Evolutionary conservation across 1,140 invertebrate genomes (phyloP).

Genomic region (Drosophila seguyi): DNA sequence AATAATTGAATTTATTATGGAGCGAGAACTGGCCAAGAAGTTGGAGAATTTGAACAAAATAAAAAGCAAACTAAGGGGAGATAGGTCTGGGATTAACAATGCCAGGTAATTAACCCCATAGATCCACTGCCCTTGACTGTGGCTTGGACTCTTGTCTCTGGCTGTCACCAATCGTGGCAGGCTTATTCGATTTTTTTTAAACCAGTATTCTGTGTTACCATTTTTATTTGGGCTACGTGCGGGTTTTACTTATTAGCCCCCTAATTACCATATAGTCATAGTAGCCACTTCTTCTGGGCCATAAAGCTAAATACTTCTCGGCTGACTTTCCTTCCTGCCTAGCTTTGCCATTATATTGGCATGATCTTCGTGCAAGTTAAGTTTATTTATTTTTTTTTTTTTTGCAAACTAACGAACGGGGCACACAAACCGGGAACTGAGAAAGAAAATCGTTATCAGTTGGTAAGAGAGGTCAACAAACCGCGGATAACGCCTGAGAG

Average conservation of each 20-base stretch:
- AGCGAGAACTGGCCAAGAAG: conserved; percentile 29
- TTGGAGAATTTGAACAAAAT: conserved; percentile 21
- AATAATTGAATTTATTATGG: conserved; percentile 84
- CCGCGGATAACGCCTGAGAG: conserved; percentile 35
- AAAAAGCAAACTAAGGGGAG: conserved; percentile 37
- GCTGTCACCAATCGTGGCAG: conserved; percentile 24
- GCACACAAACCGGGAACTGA: conserved; percentile 1
- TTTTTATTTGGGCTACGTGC: conserved; percentile 81
- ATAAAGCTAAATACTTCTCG: conserved; percentile 35
- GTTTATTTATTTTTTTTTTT: conserved; percentile 40
- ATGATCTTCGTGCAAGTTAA: conserved; percentile 77
- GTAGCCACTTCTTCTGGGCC: conserved; percentile 37
- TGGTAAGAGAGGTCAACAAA: conserved; percentile 66
- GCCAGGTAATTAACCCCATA: conserved; percentile 79
- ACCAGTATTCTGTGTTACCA: conserved; percentile 59
- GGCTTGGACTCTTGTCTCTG: conserved; percentile 1
- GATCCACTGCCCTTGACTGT: conserved; percentile 65
- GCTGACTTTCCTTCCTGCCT: conserved; percentile 18
- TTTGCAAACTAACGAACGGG: conserved; percentile 43
- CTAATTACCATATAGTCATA: conserved; percentile 49
- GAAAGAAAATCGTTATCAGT: conserved; percentile 71
- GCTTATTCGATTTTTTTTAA: conserved; percentile 56
- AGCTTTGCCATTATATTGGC: conserved; percentile 58
- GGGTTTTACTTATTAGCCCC: conserved; percentile 73
- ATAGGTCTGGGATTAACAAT: conserved; percentile 79